A percentile compares a stretch with the other conserved stretches of the same genome.
These are phyloP conservation scores for Drosophila elegans DNA, from an alignment of 1,140 invertebrate genomes.

Conservation along the genomic window DNA sequence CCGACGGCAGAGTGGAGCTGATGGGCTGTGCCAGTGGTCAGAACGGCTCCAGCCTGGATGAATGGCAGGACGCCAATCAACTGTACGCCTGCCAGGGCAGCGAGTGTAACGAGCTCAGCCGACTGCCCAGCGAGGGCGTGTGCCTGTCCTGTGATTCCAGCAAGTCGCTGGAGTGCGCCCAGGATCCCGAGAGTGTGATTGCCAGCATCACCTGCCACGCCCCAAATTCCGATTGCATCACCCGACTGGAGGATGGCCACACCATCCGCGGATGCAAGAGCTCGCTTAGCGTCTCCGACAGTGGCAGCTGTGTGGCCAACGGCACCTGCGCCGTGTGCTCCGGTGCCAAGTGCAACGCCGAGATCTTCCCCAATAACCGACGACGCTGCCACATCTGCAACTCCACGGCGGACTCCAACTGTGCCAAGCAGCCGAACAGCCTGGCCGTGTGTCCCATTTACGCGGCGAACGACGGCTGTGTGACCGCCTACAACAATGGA, in stretches of 20 bases:
- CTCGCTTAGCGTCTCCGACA: slow-evolving; percentile 33
- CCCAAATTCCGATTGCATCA: slow-evolving; percentile 57
- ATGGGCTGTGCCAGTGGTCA: slow-evolving; percentile 71
- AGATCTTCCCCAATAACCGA: slow-evolving; percentile 66
- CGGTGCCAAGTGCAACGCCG: slow-evolving; percentile 62
- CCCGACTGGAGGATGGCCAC: slow-evolving; percentile 45
- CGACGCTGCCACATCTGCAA: slow-evolving; percentile 73
- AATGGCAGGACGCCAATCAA: slow-evolving; percentile 55
- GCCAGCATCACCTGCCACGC: slow-evolving; percentile 39
- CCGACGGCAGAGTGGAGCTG: slow-evolving; percentile 38
- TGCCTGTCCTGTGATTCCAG: slow-evolving; percentile 74
- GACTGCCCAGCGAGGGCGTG: slow-evolving; percentile 41
- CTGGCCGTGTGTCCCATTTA: slow-evolving; percentile 70
- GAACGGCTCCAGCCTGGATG: slow-evolving; percentile 50
- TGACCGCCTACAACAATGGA: slow-evolving; percentile 25
- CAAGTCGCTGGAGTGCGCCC: slow-evolving; percentile 56
- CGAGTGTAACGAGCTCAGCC: slow-evolving; percentile 58
- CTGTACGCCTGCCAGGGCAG: slow-evolving; percentile 52
- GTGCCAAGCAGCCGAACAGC: slow-evolving; percentile 44
- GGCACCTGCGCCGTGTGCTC: slow-evolving; percentile 65
- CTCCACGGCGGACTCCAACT: slow-evolving; percentile 41
- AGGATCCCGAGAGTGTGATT: slow-evolving; percentile 45
- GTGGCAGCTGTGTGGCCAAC: slow-evolving; percentile 43
- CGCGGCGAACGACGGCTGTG: slow-evolving; percentile 54
- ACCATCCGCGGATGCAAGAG: slow-evolving; percentile 71